A percentile compares a stretch with the other conserved stretches of the same genome.
phyloP scores from a whole-genome alignment of 2,113 vertebrate genomes.

The Rhynchomys soricoides region DNA sequence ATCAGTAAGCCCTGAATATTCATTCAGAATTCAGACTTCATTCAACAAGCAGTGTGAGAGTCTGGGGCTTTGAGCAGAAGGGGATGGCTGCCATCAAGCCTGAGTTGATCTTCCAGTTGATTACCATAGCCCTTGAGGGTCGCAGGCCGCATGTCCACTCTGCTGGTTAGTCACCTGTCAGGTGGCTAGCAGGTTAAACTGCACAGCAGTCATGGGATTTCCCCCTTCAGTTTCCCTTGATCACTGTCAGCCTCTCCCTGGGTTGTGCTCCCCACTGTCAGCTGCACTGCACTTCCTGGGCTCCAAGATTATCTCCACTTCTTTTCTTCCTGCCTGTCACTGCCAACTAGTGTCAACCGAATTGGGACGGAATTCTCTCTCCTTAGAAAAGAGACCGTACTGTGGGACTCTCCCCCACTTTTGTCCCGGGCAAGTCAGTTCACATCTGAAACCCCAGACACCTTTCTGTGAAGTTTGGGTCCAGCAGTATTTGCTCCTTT shows the following conservation, averaged over 20 bases:
- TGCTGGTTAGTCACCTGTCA: not conserved
- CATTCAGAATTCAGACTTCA: conserved; percentile 52
- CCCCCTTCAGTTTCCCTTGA: not conserved
- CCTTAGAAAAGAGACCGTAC: not conserved
- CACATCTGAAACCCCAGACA: not conserved
- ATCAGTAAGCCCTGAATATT: conserved; percentile 49
- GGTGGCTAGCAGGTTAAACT: not conserved
- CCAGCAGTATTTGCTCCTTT: conserved; percentile 39
- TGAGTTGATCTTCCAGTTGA: not conserved
- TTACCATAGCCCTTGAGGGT: not conserved
- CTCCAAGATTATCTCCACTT: too few relatives aligned
- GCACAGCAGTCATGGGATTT: not conserved
- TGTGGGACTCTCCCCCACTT: conserved; percentile 1
- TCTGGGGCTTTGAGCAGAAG: conserved; percentile 41
- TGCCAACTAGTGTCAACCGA: not conserved
- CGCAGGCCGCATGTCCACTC: not conserved
- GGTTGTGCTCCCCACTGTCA: not conserved
- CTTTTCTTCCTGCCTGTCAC: not conserved
- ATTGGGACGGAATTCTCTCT: not conserved
- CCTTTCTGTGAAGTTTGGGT: conserved; percentile 11
- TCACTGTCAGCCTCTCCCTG: not conserved
- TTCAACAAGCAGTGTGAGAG: conserved; percentile 15
- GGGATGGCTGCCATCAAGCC: not conserved
- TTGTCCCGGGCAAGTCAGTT: not conserved
- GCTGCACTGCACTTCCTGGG: not conserved